Conservation (phyloP, 2,113 vertebrate genomes). For the Callopanchax toddi region DNA sequence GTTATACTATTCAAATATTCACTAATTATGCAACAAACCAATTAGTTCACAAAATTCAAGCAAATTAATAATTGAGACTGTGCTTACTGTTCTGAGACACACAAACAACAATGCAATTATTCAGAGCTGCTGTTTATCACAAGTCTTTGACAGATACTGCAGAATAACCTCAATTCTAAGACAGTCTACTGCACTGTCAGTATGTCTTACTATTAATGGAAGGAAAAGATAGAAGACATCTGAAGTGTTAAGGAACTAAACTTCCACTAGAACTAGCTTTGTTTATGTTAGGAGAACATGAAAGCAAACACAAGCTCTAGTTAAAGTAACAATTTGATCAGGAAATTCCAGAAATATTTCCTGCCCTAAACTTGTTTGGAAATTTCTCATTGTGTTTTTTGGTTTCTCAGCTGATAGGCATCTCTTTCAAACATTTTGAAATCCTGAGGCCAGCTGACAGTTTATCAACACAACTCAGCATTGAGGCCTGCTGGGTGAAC, state of each 20-base stretch:
- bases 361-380: too few species aligned
- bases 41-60: constrained; percentile 22
- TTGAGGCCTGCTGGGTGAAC: constrained; percentile 20
- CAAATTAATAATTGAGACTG: constrained; percentile 15
- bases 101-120: constrained; percentile 10
- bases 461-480: constrained; percentile 54
- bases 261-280: constrained; percentile 4
- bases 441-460: constrained; percentile 24
- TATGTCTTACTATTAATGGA: not conserved
- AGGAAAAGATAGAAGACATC: not conserved
- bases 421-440: constrained; percentile 21
- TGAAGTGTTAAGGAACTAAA: not conserved
- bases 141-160: not conserved
- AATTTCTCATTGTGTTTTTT: too few species aligned
- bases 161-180: not conserved
- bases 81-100: constrained; percentile 13
- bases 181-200: not conserved
- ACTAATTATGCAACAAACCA: constrained; percentile 1
- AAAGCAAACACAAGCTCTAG: too few species aligned
- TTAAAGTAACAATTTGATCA: too few species aligned
- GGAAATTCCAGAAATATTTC: too few species aligned
- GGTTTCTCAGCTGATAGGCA: not conserved
- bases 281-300: too few species aligned
- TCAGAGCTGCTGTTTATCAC: not conserved
- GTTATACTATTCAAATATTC: constrained; percentile 9